Percentiles rank a stretch among this genome's conserved stretches.
Evolutionary conservation across 2,113 vertebrate genomes (phyloP).

Genomic region (Hymenochirus boettgeri): DNA sequence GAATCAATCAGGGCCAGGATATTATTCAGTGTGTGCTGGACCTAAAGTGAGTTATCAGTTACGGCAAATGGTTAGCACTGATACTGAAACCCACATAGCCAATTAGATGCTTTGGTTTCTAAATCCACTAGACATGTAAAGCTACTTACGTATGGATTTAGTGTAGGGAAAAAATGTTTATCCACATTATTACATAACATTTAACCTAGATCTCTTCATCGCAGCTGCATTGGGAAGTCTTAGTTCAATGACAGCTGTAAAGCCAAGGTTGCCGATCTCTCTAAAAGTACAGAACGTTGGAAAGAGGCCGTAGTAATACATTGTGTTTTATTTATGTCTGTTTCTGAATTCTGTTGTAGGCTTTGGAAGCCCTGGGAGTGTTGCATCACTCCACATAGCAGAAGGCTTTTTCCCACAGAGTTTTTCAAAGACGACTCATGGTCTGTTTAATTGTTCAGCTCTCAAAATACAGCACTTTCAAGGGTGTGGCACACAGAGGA

Average conservation of each 20-base stretch:
- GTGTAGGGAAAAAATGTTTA: no score
- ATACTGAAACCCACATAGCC: no score
- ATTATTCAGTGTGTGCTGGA: no score
- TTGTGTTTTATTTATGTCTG: conserved; percentile 67
- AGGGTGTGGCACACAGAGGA: conserved; percentile 71
- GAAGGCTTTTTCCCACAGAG: conserved; percentile 83
- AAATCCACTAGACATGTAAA: no score
- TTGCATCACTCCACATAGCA: conserved; percentile 80
- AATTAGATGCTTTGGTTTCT: no score
- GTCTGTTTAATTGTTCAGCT: conserved; percentile 79
- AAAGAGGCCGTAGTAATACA: conserved; percentile 44
- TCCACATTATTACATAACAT: no score
- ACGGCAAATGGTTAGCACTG: no score
- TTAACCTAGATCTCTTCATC: no score
- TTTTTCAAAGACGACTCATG: conserved; percentile 79
- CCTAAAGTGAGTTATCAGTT: no score
- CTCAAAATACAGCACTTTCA: conserved; percentile 72
- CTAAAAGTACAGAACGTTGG: background rate
- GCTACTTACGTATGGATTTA: no score
- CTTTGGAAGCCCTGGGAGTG: conserved; percentile 74
- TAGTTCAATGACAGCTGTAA: background rate
- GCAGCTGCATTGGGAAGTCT: conserved; percentile 24
- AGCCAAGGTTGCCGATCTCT: background rate
- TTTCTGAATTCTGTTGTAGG: conserved; percentile 68
- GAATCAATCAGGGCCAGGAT: no score